Conservation (phyloP, 1,140 invertebrate genomes). For the Homarus americanus region DNA sequence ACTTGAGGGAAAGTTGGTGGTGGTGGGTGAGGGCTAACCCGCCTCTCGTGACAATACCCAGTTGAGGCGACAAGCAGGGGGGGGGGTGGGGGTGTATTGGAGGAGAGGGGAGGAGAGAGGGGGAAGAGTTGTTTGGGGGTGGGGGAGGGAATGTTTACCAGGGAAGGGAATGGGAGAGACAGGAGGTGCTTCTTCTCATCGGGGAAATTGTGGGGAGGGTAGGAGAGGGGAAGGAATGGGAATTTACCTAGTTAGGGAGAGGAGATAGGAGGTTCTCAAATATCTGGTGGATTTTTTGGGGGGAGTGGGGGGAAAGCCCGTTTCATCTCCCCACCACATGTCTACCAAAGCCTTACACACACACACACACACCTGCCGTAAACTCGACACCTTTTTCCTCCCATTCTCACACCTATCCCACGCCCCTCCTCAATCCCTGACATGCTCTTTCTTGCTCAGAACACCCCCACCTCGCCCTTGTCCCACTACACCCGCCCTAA, state of each 20-base stretch:
- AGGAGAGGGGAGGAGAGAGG: background rate
- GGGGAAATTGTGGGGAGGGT: no score
- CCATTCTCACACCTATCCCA: background rate
- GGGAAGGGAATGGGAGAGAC: background rate
- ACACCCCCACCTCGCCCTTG: background rate
- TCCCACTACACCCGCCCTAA: background rate
- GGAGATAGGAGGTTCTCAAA: no score
- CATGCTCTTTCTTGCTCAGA: background rate
- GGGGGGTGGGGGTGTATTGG: background rate
- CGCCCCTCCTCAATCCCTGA: background rate
- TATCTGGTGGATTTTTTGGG: no score
- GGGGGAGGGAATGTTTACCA: background rate
- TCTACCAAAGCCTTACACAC: background rate
- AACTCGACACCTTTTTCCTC: background rate
- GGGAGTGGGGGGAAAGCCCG: no score
- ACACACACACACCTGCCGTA: background rate
- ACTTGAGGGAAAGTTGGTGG: background rate
- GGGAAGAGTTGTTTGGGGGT: no score
- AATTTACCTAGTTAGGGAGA: no score
- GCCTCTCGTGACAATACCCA: background rate
- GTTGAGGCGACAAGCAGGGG: background rate
- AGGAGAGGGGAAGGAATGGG: no score
- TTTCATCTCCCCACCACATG: no score
- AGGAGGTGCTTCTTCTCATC: no score
- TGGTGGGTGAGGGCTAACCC: background rate